Conservation (phyloP, 2,797 vertebrate species). For the Manis crassicaudata region DNA sequence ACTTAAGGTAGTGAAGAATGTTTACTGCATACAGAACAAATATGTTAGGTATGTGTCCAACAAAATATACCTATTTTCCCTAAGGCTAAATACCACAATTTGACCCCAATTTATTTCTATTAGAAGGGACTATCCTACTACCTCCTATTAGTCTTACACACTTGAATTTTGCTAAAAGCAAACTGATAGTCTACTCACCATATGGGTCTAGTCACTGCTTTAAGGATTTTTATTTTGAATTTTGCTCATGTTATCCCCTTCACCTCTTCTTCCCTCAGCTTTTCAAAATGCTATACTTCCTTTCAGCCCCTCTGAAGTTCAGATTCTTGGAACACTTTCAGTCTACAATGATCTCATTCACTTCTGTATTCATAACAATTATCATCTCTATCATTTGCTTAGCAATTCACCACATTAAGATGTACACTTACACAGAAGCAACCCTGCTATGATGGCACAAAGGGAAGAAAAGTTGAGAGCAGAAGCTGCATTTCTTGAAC, state of each 20-base stretch:
- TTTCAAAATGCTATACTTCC: conserved; percentile 10
- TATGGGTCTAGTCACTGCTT: background rate
- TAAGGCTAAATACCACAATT: background rate
- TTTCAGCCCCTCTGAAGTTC: background rate
- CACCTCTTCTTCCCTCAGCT: background rate
- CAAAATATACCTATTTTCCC: background rate
- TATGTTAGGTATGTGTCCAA: background rate
- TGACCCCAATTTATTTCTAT: background rate
- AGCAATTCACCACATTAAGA: background rate
- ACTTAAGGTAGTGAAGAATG: background rate
- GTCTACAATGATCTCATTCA: background rate
- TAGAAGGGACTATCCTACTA: background rate
- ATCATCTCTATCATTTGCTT: background rate
- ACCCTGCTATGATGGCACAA: background rate
- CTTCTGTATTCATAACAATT: background rate
- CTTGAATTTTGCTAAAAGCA: conserved; percentile 41
- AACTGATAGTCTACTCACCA: background rate
- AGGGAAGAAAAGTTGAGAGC: background rate
- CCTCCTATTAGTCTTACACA: background rate
- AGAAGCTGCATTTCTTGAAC: background rate
- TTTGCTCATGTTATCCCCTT: background rate
- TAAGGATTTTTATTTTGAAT: background rate
- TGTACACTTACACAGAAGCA: background rate
- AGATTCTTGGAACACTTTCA: background rate
- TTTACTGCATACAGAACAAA: background rate